Conservation (phyloP, 1,140 invertebrate genomes). For the Neocloeon triangulifer region DNA sequence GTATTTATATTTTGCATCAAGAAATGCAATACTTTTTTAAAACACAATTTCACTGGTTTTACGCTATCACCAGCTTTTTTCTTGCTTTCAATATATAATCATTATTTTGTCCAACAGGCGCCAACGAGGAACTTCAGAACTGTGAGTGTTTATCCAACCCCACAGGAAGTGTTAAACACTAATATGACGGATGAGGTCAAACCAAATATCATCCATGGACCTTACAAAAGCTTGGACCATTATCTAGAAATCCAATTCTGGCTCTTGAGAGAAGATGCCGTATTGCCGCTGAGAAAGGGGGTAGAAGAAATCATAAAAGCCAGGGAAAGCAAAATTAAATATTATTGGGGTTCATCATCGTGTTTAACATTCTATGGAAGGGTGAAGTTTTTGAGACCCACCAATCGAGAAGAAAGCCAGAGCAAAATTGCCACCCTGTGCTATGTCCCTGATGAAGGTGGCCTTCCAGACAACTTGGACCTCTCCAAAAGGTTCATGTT, state of each 20-base stretch:
- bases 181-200: too few species aligned
- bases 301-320: constrained; percentile 16
- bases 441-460: constrained; percentile 7
- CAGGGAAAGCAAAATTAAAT: constrained; percentile 4
- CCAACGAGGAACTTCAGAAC: background rate
- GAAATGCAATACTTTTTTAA: too few species aligned
- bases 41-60: too few species aligned
- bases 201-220: constrained; percentile 31
- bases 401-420: too few species aligned
- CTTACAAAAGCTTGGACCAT: constrained; percentile 34
- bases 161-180: constrained; percentile 13
- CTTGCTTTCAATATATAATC: too few species aligned
- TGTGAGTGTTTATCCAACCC: background rate
- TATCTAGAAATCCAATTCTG: constrained; percentile 60
- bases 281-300: constrained; percentile 29
- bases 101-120: too few species aligned
- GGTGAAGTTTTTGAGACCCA: too few species aligned
- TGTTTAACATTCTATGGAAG: too few species aligned
- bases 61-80: too few species aligned
- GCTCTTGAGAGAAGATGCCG: constrained; percentile 50
- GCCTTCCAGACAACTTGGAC: constrained; percentile 13
- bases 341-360: constrained; percentile 4
- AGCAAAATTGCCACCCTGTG: too few species aligned
- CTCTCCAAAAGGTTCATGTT: constrained; percentile 20
- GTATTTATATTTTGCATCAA: too few species aligned